Conservation (phyloP, 2,888 invertebrate genomes). For the Leptinotarsa rubiginosa region DNA sequence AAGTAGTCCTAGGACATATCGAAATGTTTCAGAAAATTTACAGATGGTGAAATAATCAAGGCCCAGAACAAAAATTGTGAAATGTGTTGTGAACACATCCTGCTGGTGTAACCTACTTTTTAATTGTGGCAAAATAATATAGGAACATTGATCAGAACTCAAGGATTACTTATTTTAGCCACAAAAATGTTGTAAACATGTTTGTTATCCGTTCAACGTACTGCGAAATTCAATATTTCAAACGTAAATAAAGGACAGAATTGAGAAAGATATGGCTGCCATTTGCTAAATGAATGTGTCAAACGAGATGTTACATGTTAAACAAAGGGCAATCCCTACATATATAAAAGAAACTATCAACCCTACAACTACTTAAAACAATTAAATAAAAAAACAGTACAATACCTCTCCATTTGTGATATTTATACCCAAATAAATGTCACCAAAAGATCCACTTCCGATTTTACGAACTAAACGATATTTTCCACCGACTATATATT, state of each 20-base stretch:
- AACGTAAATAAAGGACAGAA: conserved; percentile 49
- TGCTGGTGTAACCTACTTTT: conserved; percentile 64
- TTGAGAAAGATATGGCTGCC: conserved; percentile 55
- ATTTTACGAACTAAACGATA: conserved; percentile 96
- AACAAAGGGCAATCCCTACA: conserved; percentile 43
- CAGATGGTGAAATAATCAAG: conserved; percentile 9
- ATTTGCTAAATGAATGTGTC: conserved; percentile 52
- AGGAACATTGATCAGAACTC: conserved; percentile 38
- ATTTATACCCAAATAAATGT: conserved; percentile 96
- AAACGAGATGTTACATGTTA: conserved; percentile 46
- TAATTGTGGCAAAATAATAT: conserved; percentile 54
- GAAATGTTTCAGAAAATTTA: conserved; percentile 2
- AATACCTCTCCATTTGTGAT: conserved; percentile 89
- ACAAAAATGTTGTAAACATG: conserved; percentile 40
- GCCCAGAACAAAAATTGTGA: conserved; percentile 52
- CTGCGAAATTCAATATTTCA: conserved; percentile 27
- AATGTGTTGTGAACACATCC: conserved; percentile 57
- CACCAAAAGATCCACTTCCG: conserved; percentile 99
- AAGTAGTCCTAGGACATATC: not conserved
- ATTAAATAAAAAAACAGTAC: conserved; percentile 21
- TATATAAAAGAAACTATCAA: not conserved
- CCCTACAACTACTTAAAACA: not conserved
- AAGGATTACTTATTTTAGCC: conserved; percentile 45
- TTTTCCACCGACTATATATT: conserved; percentile 90
- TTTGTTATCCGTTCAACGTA: conserved; percentile 16